phyloP scores from a whole-genome alignment of 2,113 vertebrate genomes.

The Actenoides hombroni region DNA sequence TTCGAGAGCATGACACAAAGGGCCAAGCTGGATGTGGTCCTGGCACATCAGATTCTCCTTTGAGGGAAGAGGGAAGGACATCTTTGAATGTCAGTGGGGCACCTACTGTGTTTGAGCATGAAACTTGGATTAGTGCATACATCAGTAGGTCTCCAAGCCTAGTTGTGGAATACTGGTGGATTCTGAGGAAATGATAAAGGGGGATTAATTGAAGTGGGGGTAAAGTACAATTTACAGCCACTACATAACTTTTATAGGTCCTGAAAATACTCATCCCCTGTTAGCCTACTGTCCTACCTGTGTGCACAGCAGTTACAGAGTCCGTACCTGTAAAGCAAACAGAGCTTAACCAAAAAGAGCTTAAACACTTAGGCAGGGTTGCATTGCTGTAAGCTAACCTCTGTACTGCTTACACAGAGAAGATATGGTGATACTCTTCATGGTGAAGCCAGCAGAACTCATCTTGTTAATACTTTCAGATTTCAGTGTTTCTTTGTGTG shows the following conservation, averaged over 20 bases:
- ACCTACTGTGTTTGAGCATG: background rate
- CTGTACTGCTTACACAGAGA: background rate
- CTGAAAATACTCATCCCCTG: background rate
- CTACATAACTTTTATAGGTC: background rate
- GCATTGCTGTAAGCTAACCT: background rate
- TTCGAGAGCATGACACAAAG: background rate
- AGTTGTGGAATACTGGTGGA: background rate
- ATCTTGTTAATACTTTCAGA: background rate
- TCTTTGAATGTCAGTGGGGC: background rate
- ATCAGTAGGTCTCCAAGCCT: background rate
- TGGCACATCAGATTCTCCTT: background rate
- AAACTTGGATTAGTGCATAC: background rate
- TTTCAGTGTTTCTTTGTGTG: background rate
- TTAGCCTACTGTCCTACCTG: background rate
- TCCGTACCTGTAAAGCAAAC: background rate
- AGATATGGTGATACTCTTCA: fast-evolving
- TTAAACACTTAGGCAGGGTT: background rate
- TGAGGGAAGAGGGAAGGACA: background rate
- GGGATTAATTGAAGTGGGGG: background rate
- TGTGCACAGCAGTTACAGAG: background rate
- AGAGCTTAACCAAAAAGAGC: background rate
- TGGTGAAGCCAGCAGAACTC: background rate
- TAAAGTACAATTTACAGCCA: background rate
- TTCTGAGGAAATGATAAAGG: background rate
- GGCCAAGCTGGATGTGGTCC: background rate